phyloP scores from a whole-genome alignment of 2,113 vertebrate species.

The Aplodontia rufa region DNA sequence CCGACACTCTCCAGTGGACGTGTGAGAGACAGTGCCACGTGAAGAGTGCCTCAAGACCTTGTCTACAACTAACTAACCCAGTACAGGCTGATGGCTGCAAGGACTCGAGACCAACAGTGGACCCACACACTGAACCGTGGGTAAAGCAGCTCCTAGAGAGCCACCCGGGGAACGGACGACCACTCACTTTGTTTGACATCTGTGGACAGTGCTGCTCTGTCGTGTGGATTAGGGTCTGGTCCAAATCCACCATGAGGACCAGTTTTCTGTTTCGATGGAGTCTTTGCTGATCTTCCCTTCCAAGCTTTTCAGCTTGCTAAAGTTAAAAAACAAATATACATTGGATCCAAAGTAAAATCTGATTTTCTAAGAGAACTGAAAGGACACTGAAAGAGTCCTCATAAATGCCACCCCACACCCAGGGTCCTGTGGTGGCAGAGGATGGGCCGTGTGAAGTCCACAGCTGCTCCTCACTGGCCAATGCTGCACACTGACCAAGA shows the following conservation, averaged over 20 bases:
- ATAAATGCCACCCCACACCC: background rate
- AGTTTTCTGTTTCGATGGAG: constrained; percentile 94
- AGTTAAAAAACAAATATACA: background rate
- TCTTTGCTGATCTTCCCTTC: constrained; percentile 95
- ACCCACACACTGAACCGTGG: background rate
- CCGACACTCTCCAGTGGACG: too few relatives aligned
- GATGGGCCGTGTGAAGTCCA: too few relatives aligned
- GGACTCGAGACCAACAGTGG: too few relatives aligned
- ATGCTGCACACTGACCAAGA: too few relatives aligned
- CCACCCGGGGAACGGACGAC: rapidly evolving
- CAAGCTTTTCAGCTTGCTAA: constrained; percentile 96
- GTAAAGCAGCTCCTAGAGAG: background rate
- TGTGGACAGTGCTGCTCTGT: constrained; percentile 96
- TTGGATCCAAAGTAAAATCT: background rate
- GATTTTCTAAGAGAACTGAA: background rate
- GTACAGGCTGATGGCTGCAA: background rate
- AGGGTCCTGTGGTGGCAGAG: too few relatives aligned
- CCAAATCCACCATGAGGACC: constrained; percentile 98
- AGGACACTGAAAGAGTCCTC: background rate
- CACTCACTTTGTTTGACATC: constrained; percentile 94
- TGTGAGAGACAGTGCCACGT: too few relatives aligned
- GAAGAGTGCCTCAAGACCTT: rapidly evolving
- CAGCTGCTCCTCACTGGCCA: too few relatives aligned
- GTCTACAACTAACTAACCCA: rapidly evolving
- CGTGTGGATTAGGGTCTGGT: constrained; percentile 98